Evolutionary conservation across 1,140 invertebrate genomes (phyloP).

Genomic region (Leptinotarsa defecta): DNA sequence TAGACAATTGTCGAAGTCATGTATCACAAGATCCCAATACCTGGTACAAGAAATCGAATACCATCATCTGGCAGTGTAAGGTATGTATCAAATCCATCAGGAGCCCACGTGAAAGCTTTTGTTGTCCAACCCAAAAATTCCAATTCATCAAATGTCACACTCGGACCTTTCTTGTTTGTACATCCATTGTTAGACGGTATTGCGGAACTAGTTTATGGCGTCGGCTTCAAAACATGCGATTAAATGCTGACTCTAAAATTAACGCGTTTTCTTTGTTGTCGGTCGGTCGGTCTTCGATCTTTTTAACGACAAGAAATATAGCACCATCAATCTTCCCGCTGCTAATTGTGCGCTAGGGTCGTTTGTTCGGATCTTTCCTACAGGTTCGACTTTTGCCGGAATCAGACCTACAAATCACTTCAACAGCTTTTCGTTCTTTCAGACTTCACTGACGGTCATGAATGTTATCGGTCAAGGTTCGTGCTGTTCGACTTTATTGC

Average conservation of each 20-base stretch:
- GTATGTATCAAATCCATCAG: neutral
- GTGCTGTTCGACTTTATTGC: neutral
- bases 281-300: conserved; percentile 29
- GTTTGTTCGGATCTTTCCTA: conserved; percentile 31
- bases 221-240: conserved; percentile 20
- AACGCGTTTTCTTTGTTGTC: conserved; percentile 32
- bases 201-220: conserved; percentile 26
- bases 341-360: conserved; percentile 35
- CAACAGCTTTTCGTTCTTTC: conserved; percentile 28
- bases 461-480: conserved; percentile 19
- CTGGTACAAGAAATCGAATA: too few relatives aligned
- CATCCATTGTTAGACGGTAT: conserved; percentile 4
- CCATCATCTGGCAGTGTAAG: neutral
- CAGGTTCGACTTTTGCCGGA: conserved; percentile 26
- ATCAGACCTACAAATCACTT: conserved; percentile 27
- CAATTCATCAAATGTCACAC: conserved; percentile 23
- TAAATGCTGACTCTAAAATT: conserved; percentile 29
- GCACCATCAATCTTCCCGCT: conserved; percentile 35
- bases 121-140: conserved; percentile 12
- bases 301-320: conserved; percentile 38
- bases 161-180: conserved; percentile 20
- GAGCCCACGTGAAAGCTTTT: neutral
- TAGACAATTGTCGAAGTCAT: too few relatives aligned
- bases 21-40: too few relatives aligned
- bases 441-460: conserved; percentile 20